Evolutionary conservation across 2,888 invertebrate genomes (phyloP).

Genomic region (Athrips mouffetella): DNA sequence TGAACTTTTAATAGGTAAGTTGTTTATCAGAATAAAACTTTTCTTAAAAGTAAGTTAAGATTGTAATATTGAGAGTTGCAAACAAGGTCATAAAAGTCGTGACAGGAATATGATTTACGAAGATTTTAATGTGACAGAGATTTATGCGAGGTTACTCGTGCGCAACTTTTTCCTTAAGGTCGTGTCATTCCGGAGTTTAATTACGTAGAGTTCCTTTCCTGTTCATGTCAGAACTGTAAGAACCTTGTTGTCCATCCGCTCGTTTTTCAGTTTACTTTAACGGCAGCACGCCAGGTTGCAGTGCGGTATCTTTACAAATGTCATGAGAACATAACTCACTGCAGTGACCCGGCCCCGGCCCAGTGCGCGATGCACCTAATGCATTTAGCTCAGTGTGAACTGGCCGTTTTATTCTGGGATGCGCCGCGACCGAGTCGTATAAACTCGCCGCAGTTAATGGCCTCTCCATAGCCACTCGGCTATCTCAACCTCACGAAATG

Average conservation of each 20-base stretch:
- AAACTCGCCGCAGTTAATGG: slow-evolving; percentile 21
- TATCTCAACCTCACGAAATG: not conserved
- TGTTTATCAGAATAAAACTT: too few species aligned
- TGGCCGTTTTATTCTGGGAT: slow-evolving; percentile 46
- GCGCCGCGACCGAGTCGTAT: slow-evolving; percentile 30
- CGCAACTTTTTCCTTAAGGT: not conserved
- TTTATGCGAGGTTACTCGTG: not conserved
- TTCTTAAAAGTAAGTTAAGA: too few species aligned
- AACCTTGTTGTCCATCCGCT: slow-evolving; percentile 17
- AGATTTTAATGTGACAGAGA: not conserved
- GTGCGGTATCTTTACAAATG: slow-evolving; percentile 39
- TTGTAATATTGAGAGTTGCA: not conserved
- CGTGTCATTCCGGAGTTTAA: slow-evolving; percentile 13
- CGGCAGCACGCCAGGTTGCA: slow-evolving; percentile 46
- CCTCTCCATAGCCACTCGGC: not conserved
- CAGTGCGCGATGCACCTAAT: slow-evolving; percentile 34
- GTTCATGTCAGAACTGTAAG: slow-evolving; percentile 19
- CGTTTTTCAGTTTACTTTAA: slow-evolving; percentile 31
- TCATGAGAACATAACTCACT: slow-evolving; percentile 26
- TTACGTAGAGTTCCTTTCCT: slow-evolving; percentile 19
- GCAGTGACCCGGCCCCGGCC: slow-evolving; percentile 37
- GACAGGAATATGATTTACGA: not conserved
- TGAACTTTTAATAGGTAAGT: too few species aligned
- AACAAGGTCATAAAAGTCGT: slow-evolving; percentile 2
- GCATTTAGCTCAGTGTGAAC: slow-evolving; percentile 30